These are phyloP conservation scores for Paramormyrops hopkinsi DNA, from an alignment of 2,797 vertebrate species.

Conservation along the genomic window DNA sequence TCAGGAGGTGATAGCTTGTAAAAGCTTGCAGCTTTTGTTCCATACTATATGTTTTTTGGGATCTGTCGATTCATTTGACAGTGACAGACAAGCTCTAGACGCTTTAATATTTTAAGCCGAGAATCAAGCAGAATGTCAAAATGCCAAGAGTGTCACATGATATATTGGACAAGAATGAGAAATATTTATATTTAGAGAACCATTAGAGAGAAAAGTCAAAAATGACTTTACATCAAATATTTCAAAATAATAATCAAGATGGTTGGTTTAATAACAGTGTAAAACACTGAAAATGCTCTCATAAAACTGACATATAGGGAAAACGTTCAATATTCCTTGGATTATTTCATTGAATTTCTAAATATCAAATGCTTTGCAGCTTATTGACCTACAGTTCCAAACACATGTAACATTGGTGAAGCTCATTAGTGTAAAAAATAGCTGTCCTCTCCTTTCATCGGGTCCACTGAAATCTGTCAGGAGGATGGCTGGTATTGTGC, in stretches of 20 bases:
- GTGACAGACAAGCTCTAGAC: constrained; percentile 3
- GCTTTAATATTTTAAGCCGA: not conserved
- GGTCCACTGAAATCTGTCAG: constrained; percentile 44
- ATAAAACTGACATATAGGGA: not conserved
- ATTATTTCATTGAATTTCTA: constrained; percentile 23
- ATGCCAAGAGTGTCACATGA: not conserved
- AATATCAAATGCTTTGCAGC: constrained; percentile 27
- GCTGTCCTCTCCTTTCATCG: constrained; percentile 32
- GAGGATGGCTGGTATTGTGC: constrained; percentile 37
- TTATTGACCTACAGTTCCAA: constrained; percentile 33
- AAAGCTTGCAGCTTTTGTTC: not conserved
- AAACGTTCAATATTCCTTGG: not conserved
- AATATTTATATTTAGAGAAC: constrained; percentile 23
- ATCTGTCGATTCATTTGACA: not conserved
- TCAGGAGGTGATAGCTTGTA: not conserved
- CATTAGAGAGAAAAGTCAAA: constrained; percentile 15
- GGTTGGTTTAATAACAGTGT: not conserved
- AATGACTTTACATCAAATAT: constrained; percentile 6
- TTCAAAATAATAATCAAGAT: constrained; percentile 1
- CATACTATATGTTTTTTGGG: not conserved
- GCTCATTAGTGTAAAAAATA: constrained; percentile 27
- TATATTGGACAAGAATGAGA: not conserved
- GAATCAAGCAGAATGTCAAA: constrained; percentile 16
- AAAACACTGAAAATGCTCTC: not conserved
- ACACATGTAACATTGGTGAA: constrained; percentile 23